Evolutionary conservation across 2,888 invertebrate genomes (phyloP), one percentile per base, ranked within the genome.

Genomic region (Yponomeuta evonymella): DNA sequence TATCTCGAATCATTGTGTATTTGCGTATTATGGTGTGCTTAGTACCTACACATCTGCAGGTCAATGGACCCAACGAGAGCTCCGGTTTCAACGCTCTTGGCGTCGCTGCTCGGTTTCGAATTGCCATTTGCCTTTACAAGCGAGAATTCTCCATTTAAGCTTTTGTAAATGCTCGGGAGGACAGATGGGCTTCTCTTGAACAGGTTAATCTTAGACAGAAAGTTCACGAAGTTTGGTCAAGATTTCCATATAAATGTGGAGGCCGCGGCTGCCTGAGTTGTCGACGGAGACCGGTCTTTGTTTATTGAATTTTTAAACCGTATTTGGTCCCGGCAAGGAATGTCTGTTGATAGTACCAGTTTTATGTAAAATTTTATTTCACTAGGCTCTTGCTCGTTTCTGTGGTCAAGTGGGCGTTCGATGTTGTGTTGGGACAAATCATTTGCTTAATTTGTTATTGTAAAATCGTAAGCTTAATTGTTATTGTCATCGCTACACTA

Each of bases 221-320:
- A 73, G 73, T 72, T 75, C 72, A 74, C 74, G 76, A 76, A 75
- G 72, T 73, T 76, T 74, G 73, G 70, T 43, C 70, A 72, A 76
- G 74, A 84, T 85, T 84, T 81, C 79, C 83, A 85, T 86, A 82
- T 81, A 83, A 84, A 86, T 85, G 80, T 79, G 78, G 51, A 9
- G 51, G 15, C 51, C 51, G 15, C 43, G 43, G 43, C 78, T 79
- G 76, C 77, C 70, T 69, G 78, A 76, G 77, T 76, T 74, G 75
- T 75, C 75, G 74, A 72, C 75, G 74, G 72, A 75, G 77, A 85
- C 86, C 82, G 84, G 86, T 87, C 81, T 82, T 79, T 80, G 79
- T 81, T 81, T 81, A 79, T 78, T 75, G 75, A 80, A 79, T 79
- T 77, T 77, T 79, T 73, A 78, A 77, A 76, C 74, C 72, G 73